These are phyloP conservation scores for Drosophila pseudotakahashii DNA, from an alignment of 2,888 invertebrate genomes.

Conservation along the genomic window DNA sequence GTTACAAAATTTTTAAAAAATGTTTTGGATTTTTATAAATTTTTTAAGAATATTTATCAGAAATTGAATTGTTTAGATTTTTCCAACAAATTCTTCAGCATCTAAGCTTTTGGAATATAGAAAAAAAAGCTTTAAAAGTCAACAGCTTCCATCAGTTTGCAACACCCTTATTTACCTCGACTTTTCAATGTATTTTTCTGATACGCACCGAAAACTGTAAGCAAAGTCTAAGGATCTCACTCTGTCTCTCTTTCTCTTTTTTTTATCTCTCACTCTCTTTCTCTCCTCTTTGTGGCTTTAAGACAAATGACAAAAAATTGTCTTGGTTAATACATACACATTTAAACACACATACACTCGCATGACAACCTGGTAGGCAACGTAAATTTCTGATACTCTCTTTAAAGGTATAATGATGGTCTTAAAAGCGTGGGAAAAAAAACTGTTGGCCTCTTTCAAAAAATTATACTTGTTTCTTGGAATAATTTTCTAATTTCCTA, in stretches of 20 bases:
- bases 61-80: neutral
- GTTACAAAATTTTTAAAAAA: too few relatives aligned
- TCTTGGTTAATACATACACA: slow-evolving; percentile 21
- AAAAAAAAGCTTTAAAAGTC: slow-evolving; percentile 14
- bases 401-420: neutral
- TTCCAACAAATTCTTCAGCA: neutral
- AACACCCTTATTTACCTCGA: neutral
- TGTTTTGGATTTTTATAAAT: too few relatives aligned
- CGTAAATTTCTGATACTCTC: slow-evolving; percentile 5
- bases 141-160: neutral
- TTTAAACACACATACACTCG: neutral
- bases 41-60: too few relatives aligned
- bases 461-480: too few relatives aligned
- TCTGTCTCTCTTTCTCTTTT: neutral
- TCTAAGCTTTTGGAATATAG: neutral
- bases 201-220: slow-evolving; percentile 15
- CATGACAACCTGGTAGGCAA: slow-evolving; percentile 17
- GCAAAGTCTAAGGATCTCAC: slow-evolving; percentile 4
- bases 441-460: too few relatives aligned
- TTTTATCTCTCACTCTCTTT: too few relatives aligned
- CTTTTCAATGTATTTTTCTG: neutral
- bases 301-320: slow-evolving; percentile 44
- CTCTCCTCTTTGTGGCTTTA: slow-evolving; percentile 26
- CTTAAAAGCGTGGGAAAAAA: too few relatives aligned
- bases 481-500: too few relatives aligned